Evolutionary conservation across 2,113 vertebrate species (phyloP).

Genomic region (Anguilla japonica): DNA sequence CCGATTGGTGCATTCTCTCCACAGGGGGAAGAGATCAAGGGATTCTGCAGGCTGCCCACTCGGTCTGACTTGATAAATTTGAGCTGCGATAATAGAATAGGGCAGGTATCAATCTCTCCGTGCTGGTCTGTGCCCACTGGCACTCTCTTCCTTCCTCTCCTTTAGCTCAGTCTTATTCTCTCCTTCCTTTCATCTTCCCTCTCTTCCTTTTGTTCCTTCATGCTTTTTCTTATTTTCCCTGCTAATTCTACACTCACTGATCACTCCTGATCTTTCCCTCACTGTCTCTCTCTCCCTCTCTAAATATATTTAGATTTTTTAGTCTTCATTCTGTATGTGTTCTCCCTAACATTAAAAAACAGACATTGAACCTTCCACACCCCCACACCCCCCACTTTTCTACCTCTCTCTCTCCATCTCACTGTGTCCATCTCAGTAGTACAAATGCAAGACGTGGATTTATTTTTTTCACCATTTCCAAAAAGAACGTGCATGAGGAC

Average conservation of each 20-base stretch:
- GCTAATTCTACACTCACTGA: not conserved
- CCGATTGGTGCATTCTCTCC: slow-evolving; percentile 76
- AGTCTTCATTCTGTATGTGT: not conserved
- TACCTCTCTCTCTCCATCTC: not conserved
- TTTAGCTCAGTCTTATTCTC: not conserved
- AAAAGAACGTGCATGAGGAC: slow-evolving; percentile 66
- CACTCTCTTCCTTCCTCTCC: slow-evolving; percentile 45
- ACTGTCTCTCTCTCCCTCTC: not conserved
- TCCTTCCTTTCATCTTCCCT: slow-evolving; percentile 1
- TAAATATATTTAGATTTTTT: not conserved
- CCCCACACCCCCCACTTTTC: not conserved
- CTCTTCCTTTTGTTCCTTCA: not conserved
- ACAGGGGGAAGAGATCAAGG: slow-evolving; percentile 72
- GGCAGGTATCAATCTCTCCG: slow-evolving; percentile 72
- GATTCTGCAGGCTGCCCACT: slow-evolving; percentile 69
- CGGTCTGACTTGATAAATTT: slow-evolving; percentile 75
- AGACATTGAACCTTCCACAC: not conserved
- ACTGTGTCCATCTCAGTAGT: slow-evolving; percentile 47
- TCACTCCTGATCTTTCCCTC: not conserved
- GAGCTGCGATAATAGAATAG: slow-evolving; percentile 73
- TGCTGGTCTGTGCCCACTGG: slow-evolving; percentile 58
- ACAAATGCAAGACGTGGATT: slow-evolving; percentile 69
- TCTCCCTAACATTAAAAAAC: not conserved
- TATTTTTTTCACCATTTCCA: slow-evolving; percentile 70
- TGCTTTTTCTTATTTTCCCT: not conserved